Evolutionary conservation across 2,113 vertebrate species (phyloP).

Genomic region (Polypterus senegalus): DNA sequence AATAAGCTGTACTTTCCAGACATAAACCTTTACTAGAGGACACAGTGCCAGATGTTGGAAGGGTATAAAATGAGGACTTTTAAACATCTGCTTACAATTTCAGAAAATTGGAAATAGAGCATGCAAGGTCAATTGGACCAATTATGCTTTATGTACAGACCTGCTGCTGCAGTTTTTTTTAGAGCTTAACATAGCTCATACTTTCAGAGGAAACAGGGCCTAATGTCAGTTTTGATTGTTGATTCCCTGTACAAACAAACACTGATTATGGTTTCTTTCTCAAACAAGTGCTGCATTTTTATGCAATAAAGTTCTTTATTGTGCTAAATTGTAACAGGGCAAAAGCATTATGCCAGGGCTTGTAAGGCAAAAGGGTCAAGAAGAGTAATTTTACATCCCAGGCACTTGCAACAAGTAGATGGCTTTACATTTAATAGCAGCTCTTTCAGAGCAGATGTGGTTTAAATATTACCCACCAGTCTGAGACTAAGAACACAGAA

Average conservation of each 20-base stretch:
- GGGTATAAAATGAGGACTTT: conserved; percentile 58
- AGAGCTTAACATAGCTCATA: conserved; percentile 41
- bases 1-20: conserved; percentile 20
- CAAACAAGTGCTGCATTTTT: conserved; percentile 37
- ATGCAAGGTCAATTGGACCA: conserved; percentile 85
- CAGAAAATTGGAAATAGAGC: conserved; percentile 82
- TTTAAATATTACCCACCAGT: no score
- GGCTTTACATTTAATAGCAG: no score
- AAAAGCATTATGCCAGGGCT: conserved; percentile 7
- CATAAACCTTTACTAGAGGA: conserved; percentile 23
- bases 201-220: conserved; percentile 71
- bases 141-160: conserved; percentile 80
- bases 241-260: conserved; percentile 62
- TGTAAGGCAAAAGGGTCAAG: neutral
- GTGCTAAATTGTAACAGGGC: conserved; percentile 7
- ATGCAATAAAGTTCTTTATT: conserved; percentile 23
- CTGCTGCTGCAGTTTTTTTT: conserved; percentile 58
- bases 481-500: no score
- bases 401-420: no score
- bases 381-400: no score
- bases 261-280: conserved; percentile 34
- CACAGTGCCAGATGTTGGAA: conserved; percentile 61
- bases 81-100: conserved; percentile 93
- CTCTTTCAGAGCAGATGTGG: no score
- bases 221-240: conserved; percentile 71